These are phyloP conservation scores for Tenthredo distinguenda DNA, from an alignment of 2,888 invertebrate species.

Conservation along the genomic window DNA sequence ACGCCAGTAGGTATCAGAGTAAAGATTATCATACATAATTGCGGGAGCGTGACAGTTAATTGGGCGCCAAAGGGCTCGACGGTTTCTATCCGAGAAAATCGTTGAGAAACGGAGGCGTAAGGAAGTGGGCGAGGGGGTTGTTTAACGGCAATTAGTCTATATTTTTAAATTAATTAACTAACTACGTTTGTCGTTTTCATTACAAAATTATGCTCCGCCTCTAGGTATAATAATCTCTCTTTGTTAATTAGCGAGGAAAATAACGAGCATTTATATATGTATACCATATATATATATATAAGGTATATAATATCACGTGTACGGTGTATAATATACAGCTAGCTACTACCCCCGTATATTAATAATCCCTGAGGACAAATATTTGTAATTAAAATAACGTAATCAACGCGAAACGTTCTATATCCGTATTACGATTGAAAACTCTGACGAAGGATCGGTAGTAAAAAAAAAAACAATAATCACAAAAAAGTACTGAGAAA, in stretches of 20 bases:
- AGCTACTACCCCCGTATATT: neutral
- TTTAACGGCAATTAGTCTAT: conserved; percentile 12
- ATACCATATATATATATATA: neutral
- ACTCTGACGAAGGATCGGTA: neutral
- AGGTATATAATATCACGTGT: neutral
- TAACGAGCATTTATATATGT: neutral
- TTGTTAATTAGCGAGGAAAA: conserved; percentile 9
- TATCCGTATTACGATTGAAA: neutral
- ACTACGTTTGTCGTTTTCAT: conserved; percentile 6
- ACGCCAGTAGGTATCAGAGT: conserved; percentile 14
- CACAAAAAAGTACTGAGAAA: neutral
- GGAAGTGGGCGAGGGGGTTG: neutral
- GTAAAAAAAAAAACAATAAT: neutral
- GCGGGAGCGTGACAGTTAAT: conserved; percentile 41
- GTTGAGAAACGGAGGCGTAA: neutral
- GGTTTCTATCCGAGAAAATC: neutral
- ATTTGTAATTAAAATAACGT: conserved; percentile 16
- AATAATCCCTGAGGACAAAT: conserved; percentile 7
- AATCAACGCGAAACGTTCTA: neutral
- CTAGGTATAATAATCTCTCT: conserved; percentile 1
- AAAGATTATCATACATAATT: conserved; percentile 49
- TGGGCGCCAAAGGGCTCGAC: conserved; percentile 36
- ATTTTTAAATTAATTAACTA: neutral
- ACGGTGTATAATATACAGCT: too few species aligned
- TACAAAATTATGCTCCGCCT: neutral